phyloP scores from a whole-genome alignment of 2,888 invertebrate species.

The Nymphalis urticae region DNA sequence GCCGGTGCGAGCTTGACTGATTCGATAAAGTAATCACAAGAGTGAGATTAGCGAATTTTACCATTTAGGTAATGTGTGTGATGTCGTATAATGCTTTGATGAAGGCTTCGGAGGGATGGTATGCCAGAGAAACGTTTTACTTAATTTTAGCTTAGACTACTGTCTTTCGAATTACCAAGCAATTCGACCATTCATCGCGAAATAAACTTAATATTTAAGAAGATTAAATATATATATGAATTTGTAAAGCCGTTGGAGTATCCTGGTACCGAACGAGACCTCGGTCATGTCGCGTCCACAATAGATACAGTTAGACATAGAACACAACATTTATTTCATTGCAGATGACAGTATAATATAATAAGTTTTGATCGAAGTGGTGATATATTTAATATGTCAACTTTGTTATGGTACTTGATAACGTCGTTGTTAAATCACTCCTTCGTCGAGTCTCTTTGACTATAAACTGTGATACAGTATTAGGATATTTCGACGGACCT shows the following conservation, averaged over 20 bases:
- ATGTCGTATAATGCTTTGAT: constrained; percentile 66
- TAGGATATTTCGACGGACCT: constrained; percentile 57
- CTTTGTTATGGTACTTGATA: constrained; percentile 42
- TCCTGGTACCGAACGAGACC: constrained; percentile 52
- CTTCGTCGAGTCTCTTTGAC: constrained; percentile 65
- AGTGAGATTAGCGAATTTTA: constrained; percentile 77
- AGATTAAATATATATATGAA: constrained; percentile 73
- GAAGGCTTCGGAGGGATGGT: constrained; percentile 62
- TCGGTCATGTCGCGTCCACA: constrained; percentile 59
- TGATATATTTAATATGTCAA: constrained; percentile 71
- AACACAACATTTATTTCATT: constrained; percentile 46
- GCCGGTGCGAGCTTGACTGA: constrained; percentile 65
- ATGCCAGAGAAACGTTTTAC: constrained; percentile 74
- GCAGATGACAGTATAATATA: constrained; percentile 43
- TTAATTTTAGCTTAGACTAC: constrained; percentile 73
- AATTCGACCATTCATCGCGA: constrained; percentile 81
- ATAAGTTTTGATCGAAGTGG: constrained; percentile 47
- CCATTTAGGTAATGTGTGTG: constrained; percentile 67
- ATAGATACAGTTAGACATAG: constrained; percentile 52
- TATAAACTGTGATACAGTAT: constrained; percentile 59
- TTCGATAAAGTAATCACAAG: constrained; percentile 62
- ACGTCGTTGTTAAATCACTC: constrained; percentile 41
- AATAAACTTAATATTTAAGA: constrained; percentile 69
- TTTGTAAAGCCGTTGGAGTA: constrained; percentile 61
- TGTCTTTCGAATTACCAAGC: constrained; percentile 76